Base-by-base conservation (phyloP, 2,888 invertebrate genomes). In the Dynastes tityus region DNA sequence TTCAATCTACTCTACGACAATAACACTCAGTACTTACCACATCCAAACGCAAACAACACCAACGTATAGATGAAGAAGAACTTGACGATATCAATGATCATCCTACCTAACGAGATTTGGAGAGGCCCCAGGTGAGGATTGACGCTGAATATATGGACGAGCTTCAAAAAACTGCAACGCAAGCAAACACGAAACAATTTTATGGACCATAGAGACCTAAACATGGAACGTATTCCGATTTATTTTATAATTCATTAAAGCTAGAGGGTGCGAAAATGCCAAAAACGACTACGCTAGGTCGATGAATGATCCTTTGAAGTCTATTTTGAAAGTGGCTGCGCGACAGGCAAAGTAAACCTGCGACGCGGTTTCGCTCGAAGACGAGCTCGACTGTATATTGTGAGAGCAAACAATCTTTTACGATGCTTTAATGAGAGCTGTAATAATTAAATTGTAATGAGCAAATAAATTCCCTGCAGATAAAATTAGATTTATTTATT, bases 141-240 rank as follows among this genome's bases (percentile, higher is more conserved):
- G 81, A 98, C 96, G 80, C 97, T 98, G 91, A 98, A 98, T 87
- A 98, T 97, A 88, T 98, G 98, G 27, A 98, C 98, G 85, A 98
- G 92, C 88, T 98, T 98, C 78, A 98, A 91, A 85, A 96, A 97
- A 80, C 97, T 97, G 88, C 85, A 89, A 89, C 78, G 76, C n/a
- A 73, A 61, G 58, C 61, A 73, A 40, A 73, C 61, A 61, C 8
- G n/a, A 9, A 11, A 27, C 71, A 71, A 16, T 27, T 27, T 22
- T 27, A 13, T 45, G 45, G 45, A 45, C 2, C 45, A 11, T 45
- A 45, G 45, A 45, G 45, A 45, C 45, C 45, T 11, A 2, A 45
- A 6, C 55, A 55, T 68, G 53, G 40, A 40, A 16, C 53, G 53
- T 11, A 32, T 55, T 45, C 11, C 45, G 45, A 45, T 45, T 45